These are phyloP conservation scores for Phyllotreta cruciferae DNA, from an alignment of 2,888 invertebrate species.

Conservation along the genomic window DNA sequence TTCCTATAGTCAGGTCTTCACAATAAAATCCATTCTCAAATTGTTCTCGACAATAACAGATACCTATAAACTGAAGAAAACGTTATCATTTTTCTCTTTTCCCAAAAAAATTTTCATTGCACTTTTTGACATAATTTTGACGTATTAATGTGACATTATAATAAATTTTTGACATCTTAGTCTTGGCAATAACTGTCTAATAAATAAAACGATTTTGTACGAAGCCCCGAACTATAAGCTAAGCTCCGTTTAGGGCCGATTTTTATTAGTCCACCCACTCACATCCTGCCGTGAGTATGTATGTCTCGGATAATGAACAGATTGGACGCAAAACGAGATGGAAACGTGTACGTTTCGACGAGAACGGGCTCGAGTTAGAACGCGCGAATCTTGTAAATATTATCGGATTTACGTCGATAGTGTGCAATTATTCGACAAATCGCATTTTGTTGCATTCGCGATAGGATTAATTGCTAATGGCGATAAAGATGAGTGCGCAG, in stretches of 20 bases:
- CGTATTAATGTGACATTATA: no score
- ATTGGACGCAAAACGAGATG: conserved; percentile 16
- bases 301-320: conserved; percentile 35
- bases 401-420: conserved; percentile 19
- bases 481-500: background rate
- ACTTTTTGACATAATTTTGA: no score
- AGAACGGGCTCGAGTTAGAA: background rate
- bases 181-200: no score
- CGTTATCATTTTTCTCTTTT: no score
- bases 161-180: no score
- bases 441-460: conserved; percentile 6
- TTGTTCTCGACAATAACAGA: no score
- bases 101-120: no score
- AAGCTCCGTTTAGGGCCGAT: conserved; percentile 47
- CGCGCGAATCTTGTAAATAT: conserved; percentile 31
- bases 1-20: no score
- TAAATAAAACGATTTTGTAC: no score
- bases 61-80: no score
- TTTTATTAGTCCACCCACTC: conserved; percentile 53
- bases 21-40: no score
- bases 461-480: conserved; percentile 5
- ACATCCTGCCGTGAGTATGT: conserved; percentile 49
- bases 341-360: background rate
- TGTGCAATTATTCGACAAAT: conserved; percentile 10
- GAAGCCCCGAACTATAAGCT: conserved; percentile 22